A percentile compares a stretch with the other conserved stretches of the same genome.
These are phyloP conservation scores for Patella vulgata DNA, from an alignment of 1,140 invertebrate genomes.

Conservation along the genomic window DNA sequence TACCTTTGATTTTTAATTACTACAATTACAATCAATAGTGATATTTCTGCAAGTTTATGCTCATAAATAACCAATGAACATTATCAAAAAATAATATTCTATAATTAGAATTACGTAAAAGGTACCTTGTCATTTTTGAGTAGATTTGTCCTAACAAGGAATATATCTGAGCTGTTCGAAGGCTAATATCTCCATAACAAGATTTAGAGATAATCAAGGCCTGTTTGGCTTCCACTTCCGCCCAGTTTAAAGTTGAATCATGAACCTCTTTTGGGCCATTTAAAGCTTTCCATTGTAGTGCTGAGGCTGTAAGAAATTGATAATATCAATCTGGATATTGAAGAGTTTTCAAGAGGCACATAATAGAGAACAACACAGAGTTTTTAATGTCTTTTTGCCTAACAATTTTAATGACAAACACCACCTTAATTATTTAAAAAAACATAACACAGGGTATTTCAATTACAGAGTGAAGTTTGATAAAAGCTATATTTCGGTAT, in stretches of 20 bases:
- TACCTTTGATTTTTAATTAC: no score
- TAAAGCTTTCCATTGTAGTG: conserved; percentile 56
- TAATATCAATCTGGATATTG: neutral
- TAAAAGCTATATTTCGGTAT: no score
- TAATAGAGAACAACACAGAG: neutral
- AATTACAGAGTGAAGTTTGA: no score
- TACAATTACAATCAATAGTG: no score
- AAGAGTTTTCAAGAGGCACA: neutral
- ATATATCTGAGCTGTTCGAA: conserved; percentile 51
- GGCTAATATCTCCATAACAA: conserved; percentile 56
- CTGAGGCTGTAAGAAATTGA: conserved; percentile 42
- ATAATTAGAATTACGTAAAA: no score
- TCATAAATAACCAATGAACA: no score
- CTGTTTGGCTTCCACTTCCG: conserved; percentile 53
- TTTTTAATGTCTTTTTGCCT: neutral
- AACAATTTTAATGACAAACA: neutral
- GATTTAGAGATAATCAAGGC: conserved; percentile 43
- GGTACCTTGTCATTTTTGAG: conserved; percentile 60
- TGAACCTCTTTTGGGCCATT: conserved; percentile 45
- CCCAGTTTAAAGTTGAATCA: conserved; percentile 46
- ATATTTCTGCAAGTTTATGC: no score
- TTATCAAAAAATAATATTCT: no score
- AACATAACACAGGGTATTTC: no score
- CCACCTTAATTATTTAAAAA: no score
- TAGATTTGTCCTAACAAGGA: conserved; percentile 58